Base-by-base conservation (phyloP, 2,113 vertebrate species). In the Chlorodrepanis virens region DNA sequence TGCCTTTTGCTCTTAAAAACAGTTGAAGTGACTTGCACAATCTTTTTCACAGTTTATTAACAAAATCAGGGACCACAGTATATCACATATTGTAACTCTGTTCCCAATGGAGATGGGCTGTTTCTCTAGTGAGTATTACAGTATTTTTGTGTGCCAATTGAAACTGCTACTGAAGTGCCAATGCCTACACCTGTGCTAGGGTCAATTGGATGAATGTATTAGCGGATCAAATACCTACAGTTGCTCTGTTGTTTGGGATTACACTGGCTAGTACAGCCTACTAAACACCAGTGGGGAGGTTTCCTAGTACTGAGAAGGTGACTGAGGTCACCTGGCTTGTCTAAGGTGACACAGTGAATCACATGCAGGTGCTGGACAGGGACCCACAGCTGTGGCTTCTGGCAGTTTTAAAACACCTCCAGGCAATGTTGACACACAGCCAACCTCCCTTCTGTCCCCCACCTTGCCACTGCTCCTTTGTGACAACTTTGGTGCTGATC, bases 341-440 rank as follows among this genome's bases (percentile, higher is more conserved):
- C 77, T 75, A 50, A 71, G 74, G 52, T 60, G 87, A 84, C 72
- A 75, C 23, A 45, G 29, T 84, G 80, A 89, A 39, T 94, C 77
- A 67, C 47, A 82, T 5, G 39, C 64, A 67, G 37, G 31, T 90
- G 89, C 71, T 88, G 79, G 37, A 90, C 19, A 52, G 50, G 37
- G 84, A 74, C n/a, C 9, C 45, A 37, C 0, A 8, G 40, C 28
- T 45, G 45, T 0, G 0, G 72, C 18, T 86, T 54, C 4, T 31
- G n/a, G 28, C 50, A 74, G 37, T 65, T 65, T 76, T 77, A 45
- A 83, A 92, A 80, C 76, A 70, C 42, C 31, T 89, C 1, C 11
- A 89, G 76, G 45, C 25, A 49, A 65, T 1, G n/a, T 77, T 76
- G 40, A 76, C 54, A 50, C 50, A 70, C 78, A 45, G 45, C n/a